These are phyloP conservation scores for Pelodytes ibericus DNA, from an alignment of 2,797 vertebrate genomes.

Conservation along the genomic window DNA sequence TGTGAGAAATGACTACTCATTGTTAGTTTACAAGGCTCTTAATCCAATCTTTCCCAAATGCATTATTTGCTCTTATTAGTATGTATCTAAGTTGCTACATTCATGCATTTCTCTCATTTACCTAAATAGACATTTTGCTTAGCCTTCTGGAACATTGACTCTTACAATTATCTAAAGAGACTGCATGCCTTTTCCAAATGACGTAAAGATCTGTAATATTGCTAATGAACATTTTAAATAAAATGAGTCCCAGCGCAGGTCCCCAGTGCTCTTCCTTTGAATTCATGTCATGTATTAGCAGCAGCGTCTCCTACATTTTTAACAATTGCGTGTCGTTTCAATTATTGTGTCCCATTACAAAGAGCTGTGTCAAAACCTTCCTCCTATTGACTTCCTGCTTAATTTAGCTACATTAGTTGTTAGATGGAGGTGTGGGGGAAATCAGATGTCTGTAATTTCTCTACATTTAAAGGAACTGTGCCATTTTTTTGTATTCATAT, in stretches of 20 bases:
- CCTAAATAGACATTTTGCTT: not conserved
- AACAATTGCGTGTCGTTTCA: not conserved
- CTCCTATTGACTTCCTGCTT: not conserved
- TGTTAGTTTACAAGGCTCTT: not conserved
- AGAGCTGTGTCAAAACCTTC: not conserved
- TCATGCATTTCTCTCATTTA: conserved; percentile 7
- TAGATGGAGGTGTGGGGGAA: too few species aligned
- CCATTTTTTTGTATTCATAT: too few species aligned
- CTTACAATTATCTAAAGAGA: conserved; percentile 1
- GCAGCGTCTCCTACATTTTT: too few species aligned
- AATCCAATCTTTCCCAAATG: conserved; percentile 1
- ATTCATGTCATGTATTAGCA: too few species aligned
- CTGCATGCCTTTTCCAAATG: not conserved
- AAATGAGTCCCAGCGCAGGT: conserved; percentile 2
- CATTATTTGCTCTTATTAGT: not conserved
- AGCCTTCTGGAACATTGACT: not conserved
- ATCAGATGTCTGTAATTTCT: too few species aligned
- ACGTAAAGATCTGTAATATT: conserved; percentile 1
- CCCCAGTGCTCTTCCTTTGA: not conserved
- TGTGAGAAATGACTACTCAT: not conserved
- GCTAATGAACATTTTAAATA: not conserved
- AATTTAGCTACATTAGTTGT: too few species aligned
- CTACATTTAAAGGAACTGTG: not conserved
- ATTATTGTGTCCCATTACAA: conserved; percentile 1
- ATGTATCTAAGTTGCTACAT: not conserved